Conservation (phyloP, 2,113 vertebrate genomes). For the Chloroceryle aenea region DNA sequence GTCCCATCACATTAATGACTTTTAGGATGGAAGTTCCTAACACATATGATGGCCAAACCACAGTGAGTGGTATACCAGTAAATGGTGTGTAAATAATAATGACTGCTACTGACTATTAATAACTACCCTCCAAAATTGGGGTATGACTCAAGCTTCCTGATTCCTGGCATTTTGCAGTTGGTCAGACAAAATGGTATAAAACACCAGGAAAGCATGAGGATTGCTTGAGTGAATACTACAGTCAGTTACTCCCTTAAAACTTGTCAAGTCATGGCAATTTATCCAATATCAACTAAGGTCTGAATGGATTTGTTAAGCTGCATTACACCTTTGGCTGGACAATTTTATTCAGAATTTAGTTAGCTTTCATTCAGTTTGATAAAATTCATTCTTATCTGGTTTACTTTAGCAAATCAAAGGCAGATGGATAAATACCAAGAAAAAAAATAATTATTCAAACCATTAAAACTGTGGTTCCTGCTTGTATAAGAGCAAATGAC, state of each 20-base stretch:
- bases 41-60: background rate
- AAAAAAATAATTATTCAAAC: background rate
- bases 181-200: background rate
- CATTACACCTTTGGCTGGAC: background rate
- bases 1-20: background rate
- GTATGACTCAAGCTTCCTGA: background rate
- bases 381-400: background rate
- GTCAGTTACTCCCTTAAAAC: background rate
- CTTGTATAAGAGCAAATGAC: background rate
- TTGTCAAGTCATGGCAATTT: background rate
- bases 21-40: background rate
- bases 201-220: background rate
- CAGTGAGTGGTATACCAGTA: background rate
- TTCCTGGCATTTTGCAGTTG: background rate
- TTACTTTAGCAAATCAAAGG: conserved; percentile 21
- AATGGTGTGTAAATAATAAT: background rate
- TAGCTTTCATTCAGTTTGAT: background rate
- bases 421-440: background rate
- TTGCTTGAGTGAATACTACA: background rate
- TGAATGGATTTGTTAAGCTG: background rate
- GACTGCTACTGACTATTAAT: background rate
- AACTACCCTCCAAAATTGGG: background rate
- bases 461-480: background rate
- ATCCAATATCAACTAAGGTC: background rate
- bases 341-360: background rate